Evolutionary conservation across 2,113 vertebrate genomes (phyloP), one percentile per base, ranked within the genome.

Genomic region (Meleagris gallopavo): DNA sequence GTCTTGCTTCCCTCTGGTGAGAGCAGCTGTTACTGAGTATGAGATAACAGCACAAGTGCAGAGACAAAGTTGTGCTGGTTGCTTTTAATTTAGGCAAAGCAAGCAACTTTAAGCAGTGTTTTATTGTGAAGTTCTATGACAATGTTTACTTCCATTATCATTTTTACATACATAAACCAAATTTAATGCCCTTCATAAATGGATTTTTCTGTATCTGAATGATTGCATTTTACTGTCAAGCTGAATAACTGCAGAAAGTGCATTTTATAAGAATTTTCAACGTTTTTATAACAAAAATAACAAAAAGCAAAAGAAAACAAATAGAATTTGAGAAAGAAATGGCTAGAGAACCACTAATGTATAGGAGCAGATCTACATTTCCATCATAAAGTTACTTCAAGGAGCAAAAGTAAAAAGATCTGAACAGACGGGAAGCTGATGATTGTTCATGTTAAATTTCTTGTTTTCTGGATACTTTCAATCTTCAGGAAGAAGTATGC

Each of bases 361-460:
- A 43, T 1, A 79, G 13, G 15, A 83, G 9, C 5, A 78, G 48
- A 83, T 30, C 17, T 70, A 30, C n/a, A 82, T 61, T 81, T 74
- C 32, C 48, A 75, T 64, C 6, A 4, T 30, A n/a, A 71, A 84
- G 38, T 61, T 7, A 82, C 2, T 13, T 24, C 29, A 40, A 61
- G 40, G 17, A 83, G 25, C 11, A 84, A 58, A 92, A 29, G 4
- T 41, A 67, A 46, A 50, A 62, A 79, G 7, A 9, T 50, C 30
- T 71, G 24, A 84, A 22, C 10, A 43, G 50, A n/a, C 3, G 22
- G 48, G n/a, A 91, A 65, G 22, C 9, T 55, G 32, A 25, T 16
- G n/a, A 6, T 2, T 54, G 38, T 12, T 43, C 25, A 34, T 1
- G 19, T 18, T 10, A 48, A 0, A 0, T 41, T 83, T 84, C 66